phyloP scores from a whole-genome alignment of 2,888 invertebrate species.

The Trachelus tabidus region DNA sequence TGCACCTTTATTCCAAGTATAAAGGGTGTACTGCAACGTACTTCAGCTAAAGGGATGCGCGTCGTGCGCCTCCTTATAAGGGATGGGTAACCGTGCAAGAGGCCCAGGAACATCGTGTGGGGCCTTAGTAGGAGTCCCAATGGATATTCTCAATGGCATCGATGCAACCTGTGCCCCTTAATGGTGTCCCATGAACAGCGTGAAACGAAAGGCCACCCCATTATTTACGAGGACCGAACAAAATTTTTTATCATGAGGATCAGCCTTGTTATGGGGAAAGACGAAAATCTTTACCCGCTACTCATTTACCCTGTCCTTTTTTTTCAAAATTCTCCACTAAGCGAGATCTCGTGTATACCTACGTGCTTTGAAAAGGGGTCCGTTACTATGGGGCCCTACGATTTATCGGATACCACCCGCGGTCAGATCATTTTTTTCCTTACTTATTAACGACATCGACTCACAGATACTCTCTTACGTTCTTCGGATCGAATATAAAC shows the following conservation, averaged over 20 bases:
- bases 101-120: not conserved
- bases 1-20: not conserved
- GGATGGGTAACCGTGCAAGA: not conserved
- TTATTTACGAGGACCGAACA: not conserved
- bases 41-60: not conserved
- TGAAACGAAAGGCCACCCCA: not conserved
- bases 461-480: not conserved
- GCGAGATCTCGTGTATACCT: not conserved
- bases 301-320: not conserved
- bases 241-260: not conserved
- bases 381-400: not conserved
- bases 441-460: not conserved
- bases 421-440: not conserved
- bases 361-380: not conserved
- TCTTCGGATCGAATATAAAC: not conserved
- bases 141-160: not conserved
- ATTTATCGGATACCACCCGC: not conserved
- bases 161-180: not conserved
- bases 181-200: slow-evolving; percentile 2
- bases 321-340: not conserved
- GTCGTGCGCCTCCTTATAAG: slow-evolving; percentile 3
- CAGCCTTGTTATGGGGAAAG: not conserved
- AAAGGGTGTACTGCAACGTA: not conserved
- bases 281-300: not conserved
- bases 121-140: not conserved